Conservation (phyloP, 2,888 invertebrate genomes). For the Cryptops parisi region DNA sequence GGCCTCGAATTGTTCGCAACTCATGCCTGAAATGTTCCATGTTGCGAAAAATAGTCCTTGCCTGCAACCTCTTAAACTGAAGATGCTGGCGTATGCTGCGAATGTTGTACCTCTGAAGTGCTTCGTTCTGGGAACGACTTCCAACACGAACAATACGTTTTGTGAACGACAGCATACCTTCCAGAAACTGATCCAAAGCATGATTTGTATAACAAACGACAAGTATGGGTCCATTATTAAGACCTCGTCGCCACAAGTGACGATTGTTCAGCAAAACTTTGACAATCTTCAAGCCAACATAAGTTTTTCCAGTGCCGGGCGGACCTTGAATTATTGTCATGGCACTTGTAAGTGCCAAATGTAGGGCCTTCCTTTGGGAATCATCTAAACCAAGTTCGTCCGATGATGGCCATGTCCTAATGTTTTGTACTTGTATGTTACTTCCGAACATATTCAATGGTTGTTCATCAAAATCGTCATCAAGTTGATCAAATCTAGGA, state of each 20-base stretch:
- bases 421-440: neutral
- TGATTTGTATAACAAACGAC: constrained; percentile 74
- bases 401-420: constrained; percentile 15
- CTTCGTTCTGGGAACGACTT: constrained; percentile 42
- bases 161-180: constrained; percentile 47
- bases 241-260: constrained; percentile 8
- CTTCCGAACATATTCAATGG: neutral
- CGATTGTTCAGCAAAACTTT: constrained; percentile 25
- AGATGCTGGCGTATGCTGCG: neutral
- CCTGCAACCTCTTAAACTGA: neutral
- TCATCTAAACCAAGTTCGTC: constrained; percentile 23
- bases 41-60: neutral
- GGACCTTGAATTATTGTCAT: constrained; percentile 38
- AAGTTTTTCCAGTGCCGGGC: constrained; percentile 37
- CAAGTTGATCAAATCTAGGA: no score
- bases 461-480: no score
- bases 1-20: neutral
- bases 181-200: constrained; percentile 70
- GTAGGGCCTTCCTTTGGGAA: constrained; percentile 25
- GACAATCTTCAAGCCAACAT: constrained; percentile 30
- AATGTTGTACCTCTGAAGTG: neutral
- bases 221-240: constrained; percentile 42
- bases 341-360: constrained; percentile 23
- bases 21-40: neutral
- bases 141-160: constrained; percentile 49